Evolutionary conservation across 2,888 invertebrate genomes (phyloP).

Genomic region (Drosophila cognata): DNA sequence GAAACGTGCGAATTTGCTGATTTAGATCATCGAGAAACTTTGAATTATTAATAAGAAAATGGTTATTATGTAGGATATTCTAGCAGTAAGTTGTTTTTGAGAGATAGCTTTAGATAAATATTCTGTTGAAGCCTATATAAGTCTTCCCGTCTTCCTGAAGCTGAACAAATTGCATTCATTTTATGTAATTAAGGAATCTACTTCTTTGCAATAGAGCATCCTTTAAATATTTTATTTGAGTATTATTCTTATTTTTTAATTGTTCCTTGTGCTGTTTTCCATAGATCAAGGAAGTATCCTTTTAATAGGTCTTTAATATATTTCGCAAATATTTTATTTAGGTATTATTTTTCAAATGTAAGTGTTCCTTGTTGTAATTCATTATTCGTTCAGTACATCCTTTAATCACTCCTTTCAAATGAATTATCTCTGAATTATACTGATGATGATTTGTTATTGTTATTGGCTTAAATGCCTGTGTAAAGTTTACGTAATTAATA

Average conservation of each 20-base stretch:
- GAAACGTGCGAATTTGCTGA: too few species aligned
- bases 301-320: background rate
- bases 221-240: background rate
- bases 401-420: background rate
- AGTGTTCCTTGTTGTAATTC: background rate
- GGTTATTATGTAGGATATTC: fast-evolving
- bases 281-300: background rate
- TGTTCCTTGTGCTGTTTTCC: background rate
- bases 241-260: background rate
- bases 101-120: background rate
- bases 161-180: background rate
- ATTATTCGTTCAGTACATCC: background rate
- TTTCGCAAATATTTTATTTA: background rate
- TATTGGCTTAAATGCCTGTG: background rate
- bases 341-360: background rate
- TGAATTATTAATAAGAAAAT: background rate
- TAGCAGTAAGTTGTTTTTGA: background rate
- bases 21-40: background rate
- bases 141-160: background rate
- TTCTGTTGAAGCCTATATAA: background rate
- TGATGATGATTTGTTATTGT: background rate
- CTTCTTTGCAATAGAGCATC: background rate
- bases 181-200: background rate
- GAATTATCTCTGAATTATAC: background rate
- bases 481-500: conserved; percentile 19